Percentiles rank a stretch among this genome's conserved stretches.
These are phyloP conservation scores for Ditylenchus dipsaci DNA, from an alignment of 1,140 invertebrate species.

Conservation along the genomic window DNA sequence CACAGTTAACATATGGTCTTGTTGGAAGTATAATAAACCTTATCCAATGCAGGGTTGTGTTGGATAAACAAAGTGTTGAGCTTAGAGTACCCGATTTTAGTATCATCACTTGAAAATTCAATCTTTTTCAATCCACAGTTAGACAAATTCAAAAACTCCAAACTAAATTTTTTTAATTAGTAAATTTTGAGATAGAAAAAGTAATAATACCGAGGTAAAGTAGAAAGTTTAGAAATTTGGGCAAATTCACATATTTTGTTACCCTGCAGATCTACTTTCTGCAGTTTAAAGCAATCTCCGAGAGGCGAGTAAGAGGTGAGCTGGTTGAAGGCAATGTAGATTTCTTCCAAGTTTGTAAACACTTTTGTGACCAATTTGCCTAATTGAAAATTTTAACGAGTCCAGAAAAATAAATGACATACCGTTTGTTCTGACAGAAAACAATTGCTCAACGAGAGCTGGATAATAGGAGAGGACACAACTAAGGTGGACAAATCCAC, in stretches of 20 bases:
- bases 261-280: constrained; percentile 21
- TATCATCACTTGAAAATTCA: constrained; percentile 2
- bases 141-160: constrained; percentile 26
- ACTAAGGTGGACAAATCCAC: not conserved
- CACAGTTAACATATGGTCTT: not conserved
- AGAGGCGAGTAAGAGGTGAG: not conserved
- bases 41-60: constrained; percentile 26
- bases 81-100: not conserved
- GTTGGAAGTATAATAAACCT: constrained; percentile 5
- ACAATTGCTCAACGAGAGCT: constrained; percentile 27
- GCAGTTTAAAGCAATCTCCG: constrained; percentile 7
- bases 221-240: not conserved
- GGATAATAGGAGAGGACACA: constrained; percentile 2
- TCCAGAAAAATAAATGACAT: not conserved
- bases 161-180: constrained; percentile 8
- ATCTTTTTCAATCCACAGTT: constrained; percentile 18
- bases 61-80: constrained; percentile 26
- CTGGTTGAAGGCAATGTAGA: constrained; percentile 29
- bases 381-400: not conserved
- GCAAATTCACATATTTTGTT: constrained; percentile 20
- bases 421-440: constrained; percentile 24
- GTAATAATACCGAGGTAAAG: constrained; percentile 16
- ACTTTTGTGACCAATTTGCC: constrained; percentile 17
- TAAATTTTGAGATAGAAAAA: constrained; percentile 16
- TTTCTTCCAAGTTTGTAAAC: constrained; percentile 22